phyloP scores from a whole-genome alignment of 2,113 vertebrate species.

The Lasiurus cinereus region DNA sequence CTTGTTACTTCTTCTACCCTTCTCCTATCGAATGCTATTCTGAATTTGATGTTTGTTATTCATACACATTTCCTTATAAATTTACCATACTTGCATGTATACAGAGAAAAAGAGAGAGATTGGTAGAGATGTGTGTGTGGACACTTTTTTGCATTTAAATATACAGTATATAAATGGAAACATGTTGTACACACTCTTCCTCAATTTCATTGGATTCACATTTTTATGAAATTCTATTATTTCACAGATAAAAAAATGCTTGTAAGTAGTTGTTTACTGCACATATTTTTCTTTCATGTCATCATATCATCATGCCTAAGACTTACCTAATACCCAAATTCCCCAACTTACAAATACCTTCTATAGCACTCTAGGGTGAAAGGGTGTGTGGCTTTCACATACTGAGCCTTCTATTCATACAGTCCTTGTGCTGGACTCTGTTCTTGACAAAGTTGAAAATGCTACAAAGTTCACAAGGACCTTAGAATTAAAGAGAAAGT shows the following conservation, averaged over 20 bases:
- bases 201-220: not conserved
- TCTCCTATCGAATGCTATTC: not conserved
- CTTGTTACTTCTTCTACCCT: not conserved
- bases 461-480: not conserved
- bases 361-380: not conserved
- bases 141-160: not conserved
- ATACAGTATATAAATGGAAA: not conserved
- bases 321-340: not conserved
- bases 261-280: not conserved
- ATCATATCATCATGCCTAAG: not conserved
- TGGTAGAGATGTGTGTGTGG: not conserved
- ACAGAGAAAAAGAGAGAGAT: not conserved
- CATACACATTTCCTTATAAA: not conserved
- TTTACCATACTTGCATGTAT: not conserved
- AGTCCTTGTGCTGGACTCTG: not conserved
- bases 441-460: not conserved
- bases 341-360: not conserved
- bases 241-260: not conserved
- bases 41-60: not conserved
- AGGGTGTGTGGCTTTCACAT: not conserved
- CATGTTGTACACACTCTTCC: not conserved
- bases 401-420: not conserved
- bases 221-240: slow-evolving; percentile 24
- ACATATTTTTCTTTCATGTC: not conserved
- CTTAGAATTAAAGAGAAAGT: not conserved